Evolutionary conservation across 1,140 invertebrate genomes (phyloP).

Genomic region (Bombus sibiricus): DNA sequence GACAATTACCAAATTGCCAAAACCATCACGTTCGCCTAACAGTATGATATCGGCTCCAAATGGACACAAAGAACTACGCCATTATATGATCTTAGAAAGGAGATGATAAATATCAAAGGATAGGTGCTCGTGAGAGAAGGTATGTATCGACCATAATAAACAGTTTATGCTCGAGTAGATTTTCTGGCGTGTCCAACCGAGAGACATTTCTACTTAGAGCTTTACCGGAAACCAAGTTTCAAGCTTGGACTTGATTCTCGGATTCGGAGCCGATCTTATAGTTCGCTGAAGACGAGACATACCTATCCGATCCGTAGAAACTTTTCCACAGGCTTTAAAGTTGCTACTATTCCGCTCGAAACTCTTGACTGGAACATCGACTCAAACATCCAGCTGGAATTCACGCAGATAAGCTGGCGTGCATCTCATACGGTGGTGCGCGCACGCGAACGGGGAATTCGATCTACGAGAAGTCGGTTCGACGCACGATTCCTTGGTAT

Average conservation of each 20-base stretch:
- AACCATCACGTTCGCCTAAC: background rate
- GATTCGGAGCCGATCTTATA: slow-evolving; percentile 14
- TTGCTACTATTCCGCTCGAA: slow-evolving; percentile 45
- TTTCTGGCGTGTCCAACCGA: background rate
- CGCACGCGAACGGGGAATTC: slow-evolving; percentile 22
- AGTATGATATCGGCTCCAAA: slow-evolving; percentile 20
- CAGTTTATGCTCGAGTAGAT: background rate
- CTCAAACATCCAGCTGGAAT: slow-evolving; percentile 64
- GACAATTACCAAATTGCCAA: background rate
- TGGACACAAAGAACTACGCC: background rate
- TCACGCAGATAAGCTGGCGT: slow-evolving; percentile 47
- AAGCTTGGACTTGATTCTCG: slow-evolving; percentile 42
- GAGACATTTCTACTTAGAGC: background rate
- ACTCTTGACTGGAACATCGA: slow-evolving; percentile 56
- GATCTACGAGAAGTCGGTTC: slow-evolving; percentile 29
- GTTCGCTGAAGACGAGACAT: slow-evolving; percentile 52
- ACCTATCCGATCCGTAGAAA: slow-evolving; percentile 57
- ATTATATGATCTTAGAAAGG: slow-evolving; percentile 16
- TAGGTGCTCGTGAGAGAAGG: too few relatives aligned
- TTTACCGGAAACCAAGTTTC: background rate
- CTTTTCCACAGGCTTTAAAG: slow-evolving; percentile 62
- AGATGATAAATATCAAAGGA: slow-evolving; percentile 30
- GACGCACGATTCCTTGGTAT: slow-evolving; percentile 36
- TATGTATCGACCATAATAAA: background rate
- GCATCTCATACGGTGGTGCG: background rate